Evolutionary conservation across 1,140 invertebrate species (phyloP), one percentile per base, ranked within the genome.

Genomic region (Mercenaria mercenaria): DNA sequence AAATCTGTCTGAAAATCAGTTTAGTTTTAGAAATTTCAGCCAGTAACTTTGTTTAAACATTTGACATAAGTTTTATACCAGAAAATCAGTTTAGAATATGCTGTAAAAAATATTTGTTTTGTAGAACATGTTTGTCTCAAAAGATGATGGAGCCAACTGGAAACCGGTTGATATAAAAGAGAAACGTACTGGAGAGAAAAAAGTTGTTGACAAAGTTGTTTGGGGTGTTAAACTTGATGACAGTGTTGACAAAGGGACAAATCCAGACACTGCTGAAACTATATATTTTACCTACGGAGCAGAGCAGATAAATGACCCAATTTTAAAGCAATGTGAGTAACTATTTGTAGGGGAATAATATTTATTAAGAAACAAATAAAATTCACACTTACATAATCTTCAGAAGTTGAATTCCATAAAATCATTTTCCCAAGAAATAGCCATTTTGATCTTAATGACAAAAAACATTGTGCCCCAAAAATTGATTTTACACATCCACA

Each of bases 121-220:
- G 32, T 81, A 92, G 89, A 77, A 86, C 59, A 47, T 94, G 50
- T 92, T 89, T 76, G 69, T 94, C 0, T 91, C 93, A 43, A 86
- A 74, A 47, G 86, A 93, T 76, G 90, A 91, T 84, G 93, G 93
- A 23, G 52, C 34, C 37, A 89, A 13, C 20, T 93, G 92, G 92
- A 85, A 80, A 4, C 56, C 37, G 29, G 88, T 93, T 29, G 59
- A 61, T 18, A 82, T 37, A 59, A 83, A 82, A 87, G 90, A 23
- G 32, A 59, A 23, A 32, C 32, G 6, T 83, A 83, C 67, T 88
- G 82, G 59, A 91, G 92, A 90, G 90, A 69, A 90, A 61, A 84
- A 61, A 43, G 74, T 29, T 50, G 47, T 37, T 34, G 56, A 76
- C 50, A 43, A 72, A 29, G 61, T 23, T 29, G 18, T 90, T 8